phyloP scores from a whole-genome alignment of 2,888 invertebrate species.

The Tenthredo notha region DNA sequence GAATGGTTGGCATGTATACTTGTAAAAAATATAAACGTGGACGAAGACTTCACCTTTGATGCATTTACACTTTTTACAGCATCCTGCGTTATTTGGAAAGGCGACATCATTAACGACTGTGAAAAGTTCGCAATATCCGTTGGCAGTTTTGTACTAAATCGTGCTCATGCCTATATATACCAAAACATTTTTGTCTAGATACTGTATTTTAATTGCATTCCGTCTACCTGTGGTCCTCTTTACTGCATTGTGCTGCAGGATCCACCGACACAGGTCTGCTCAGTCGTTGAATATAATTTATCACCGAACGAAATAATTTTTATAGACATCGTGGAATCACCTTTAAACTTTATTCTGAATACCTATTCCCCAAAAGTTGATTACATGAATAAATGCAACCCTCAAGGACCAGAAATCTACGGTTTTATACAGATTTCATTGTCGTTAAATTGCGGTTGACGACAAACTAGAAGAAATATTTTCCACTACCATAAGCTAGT shows the following conservation, averaged over 20 bases:
- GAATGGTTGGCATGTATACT: background rate
- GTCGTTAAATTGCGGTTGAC: background rate
- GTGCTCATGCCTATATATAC: background rate
- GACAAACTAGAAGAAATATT: background rate
- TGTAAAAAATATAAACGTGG: background rate
- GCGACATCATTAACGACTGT: background rate
- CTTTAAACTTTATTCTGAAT: background rate
- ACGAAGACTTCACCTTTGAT: background rate
- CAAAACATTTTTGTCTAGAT: background rate
- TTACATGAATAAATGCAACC: background rate
- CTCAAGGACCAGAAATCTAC: background rate
- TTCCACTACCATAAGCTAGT: background rate
- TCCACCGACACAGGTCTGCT: background rate
- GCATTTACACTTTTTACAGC: background rate
- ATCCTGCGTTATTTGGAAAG: background rate
- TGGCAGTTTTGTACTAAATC: background rate
- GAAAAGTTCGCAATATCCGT: background rate
- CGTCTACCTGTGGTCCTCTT: background rate
- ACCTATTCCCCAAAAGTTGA: background rate
- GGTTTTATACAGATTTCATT: background rate
- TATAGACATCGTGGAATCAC: background rate
- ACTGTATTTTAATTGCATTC: constrained; percentile 3
- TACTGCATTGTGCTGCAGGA: background rate
- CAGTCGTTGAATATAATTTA: background rate
- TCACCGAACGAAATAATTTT: background rate